Evolutionary conservation across 2,888 invertebrate genomes (phyloP), one percentile per base, ranked within the genome.

Genomic region (Anoncus sp.): DNA sequence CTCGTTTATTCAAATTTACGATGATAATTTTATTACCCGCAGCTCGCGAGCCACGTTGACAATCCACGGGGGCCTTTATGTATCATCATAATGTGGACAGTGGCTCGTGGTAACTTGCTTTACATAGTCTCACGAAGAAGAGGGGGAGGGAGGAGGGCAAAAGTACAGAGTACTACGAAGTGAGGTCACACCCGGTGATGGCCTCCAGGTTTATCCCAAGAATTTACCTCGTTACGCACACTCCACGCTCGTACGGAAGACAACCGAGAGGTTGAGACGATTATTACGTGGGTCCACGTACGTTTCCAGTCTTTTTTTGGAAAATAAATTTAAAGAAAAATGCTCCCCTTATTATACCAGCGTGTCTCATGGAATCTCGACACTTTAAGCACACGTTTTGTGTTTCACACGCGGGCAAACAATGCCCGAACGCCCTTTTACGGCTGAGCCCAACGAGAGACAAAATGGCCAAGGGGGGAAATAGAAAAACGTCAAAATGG

Each of bases 1-100:
- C 88, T 85, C 86, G 87, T 88, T 89, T 87, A 86, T 87, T 87
- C 83, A 86, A 86, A 89, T 89, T 89, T 89, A 89, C 84, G 84
- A 85, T 82, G 81, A 84, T 78, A 78, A 78, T 72, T 75, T 78
- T 78, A 71, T 76, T 65, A 63, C 77, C 24, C 22, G 67, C 72
- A n/a, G n/a, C n/a, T n/a, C 57, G 35, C 57, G 38, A 40, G 53
- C 51, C 65, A n/a, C 65, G 65, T 73, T 73, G 69, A 70, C 62
- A 75, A 71, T 70, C 47, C 62, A 24, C n/a, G n/a, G 27, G 3
- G 35, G 53, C 45, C 55, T 72, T 63, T 60, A 60, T 62, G 51
- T 47, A 49, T 49, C 49, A 22, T 20, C 22, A 35, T n/a, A 59
- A 9, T 24, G 9, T 31, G 31, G 20, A 60, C 62, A 57, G 69